phyloP scores from a whole-genome alignment of 2,888 invertebrate genomes.

The Nemurella pictetii region DNA sequence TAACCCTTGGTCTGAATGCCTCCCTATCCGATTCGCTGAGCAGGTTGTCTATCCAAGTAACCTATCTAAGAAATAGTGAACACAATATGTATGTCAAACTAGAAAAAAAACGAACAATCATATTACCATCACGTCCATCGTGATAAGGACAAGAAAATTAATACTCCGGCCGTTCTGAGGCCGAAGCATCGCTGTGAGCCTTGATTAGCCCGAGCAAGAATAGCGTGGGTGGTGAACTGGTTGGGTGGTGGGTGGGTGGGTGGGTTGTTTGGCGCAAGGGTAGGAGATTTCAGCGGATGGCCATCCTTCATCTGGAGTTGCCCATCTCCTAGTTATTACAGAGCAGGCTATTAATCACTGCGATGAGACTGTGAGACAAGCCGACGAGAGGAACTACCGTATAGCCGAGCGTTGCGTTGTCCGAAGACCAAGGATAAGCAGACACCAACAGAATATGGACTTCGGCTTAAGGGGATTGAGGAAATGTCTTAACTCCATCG shows the following conservation, averaged over 20 bases:
- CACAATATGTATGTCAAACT: too few relatives aligned
- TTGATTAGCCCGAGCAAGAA: not conserved
- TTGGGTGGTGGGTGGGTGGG: not conserved
- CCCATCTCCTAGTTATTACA: conserved; percentile 26
- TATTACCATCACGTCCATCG: too few relatives aligned
- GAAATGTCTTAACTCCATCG: too few relatives aligned
- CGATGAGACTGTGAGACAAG: conserved; percentile 14
- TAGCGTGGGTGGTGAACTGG: not conserved
- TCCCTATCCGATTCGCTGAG: too few relatives aligned
- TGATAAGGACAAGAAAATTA: too few relatives aligned
- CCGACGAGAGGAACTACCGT: not conserved
- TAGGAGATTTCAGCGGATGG: conserved; percentile 1
- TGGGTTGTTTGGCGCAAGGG: not conserved
- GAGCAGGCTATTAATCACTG: conserved; percentile 32
- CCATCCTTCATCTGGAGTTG: conserved; percentile 29
- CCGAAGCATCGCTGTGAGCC: not conserved
- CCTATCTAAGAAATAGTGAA: too few relatives aligned
- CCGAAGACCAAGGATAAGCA: not conserved
- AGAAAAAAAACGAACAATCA: too few relatives aligned
- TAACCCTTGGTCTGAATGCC: too few relatives aligned
- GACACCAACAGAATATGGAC: not conserved
- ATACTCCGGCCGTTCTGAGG: too few relatives aligned
- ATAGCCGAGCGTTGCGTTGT: not conserved
- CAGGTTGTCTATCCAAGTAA: too few relatives aligned
- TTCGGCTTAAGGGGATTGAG: not conserved